Base-by-base conservation (phyloP, 2,888 invertebrate species). In the Pocota personata region DNA sequence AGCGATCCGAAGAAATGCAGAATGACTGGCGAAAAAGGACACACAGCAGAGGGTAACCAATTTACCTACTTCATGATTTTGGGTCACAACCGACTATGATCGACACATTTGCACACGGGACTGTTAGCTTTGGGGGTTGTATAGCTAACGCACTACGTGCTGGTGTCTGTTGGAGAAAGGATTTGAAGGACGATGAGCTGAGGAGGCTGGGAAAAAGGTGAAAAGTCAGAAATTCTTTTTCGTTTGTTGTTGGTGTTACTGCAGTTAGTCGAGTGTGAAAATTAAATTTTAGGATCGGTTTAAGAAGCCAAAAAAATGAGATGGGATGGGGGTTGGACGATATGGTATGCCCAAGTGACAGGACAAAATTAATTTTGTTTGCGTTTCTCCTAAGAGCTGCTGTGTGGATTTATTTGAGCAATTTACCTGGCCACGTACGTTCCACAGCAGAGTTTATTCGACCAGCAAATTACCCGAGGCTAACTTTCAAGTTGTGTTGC, bases 311-410 rank as follows among this genome's bases (percentile, higher is more conserved):
- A 32, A 10, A n/a, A 7, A 7, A 52, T 57, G 14, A 8, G 4
- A 14, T 27, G 16, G 8, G 14, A 3, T 30, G 48, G 57, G 14
- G 21, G 30, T 27, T 52, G 67, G 52, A 82, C 32, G 66, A 52
- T 71, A 55, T 58, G 76, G 67, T 69, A 72, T 73, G 58, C 67
- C 72, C 60, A 62, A 67, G 58, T 83, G 79, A 79, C 83, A 71
- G 79, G 75, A 79, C 48, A 43, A 75, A 84, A 84, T 84, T 84
- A 84, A 84, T 79, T 84, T 79, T 79, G 79, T 84, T 79, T 84
- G 67, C 79, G 50, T 69, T 67, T 71, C 64, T 69, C 16, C 40
- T 69, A 48, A 19, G 67, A 43, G 27, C 48, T 67, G 60, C 37
- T 67, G 50, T 43, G 60, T 40, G 73, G 73, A 75, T 69, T 84